Base-by-base conservation (phyloP, 2,113 vertebrate species). In the Bujurquina vittata region DNA sequence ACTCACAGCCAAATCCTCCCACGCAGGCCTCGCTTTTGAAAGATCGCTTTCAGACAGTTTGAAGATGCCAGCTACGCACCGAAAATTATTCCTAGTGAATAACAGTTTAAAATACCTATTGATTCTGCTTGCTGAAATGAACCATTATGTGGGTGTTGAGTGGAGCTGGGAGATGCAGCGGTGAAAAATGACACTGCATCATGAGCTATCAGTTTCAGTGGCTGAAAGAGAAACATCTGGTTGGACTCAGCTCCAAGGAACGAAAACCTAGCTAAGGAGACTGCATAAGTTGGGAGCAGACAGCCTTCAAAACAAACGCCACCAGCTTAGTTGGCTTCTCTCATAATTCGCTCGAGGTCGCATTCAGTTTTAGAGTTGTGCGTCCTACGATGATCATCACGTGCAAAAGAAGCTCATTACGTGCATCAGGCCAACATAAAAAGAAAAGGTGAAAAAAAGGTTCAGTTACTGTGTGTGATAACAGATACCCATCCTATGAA, bases 211-310 rank as follows among this genome's bases (percentile, higher is more conserved):
- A 82, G 92, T 95, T 95, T 93, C 95, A 95, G 93, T 92, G 94
- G 90, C 94, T 95, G 89, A 94, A 95, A 95, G 86, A 94, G 94
- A 95, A 96, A 96, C 94, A 95, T 96, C 95, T 96, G 96, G 95
- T 92, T 89, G 91, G 94, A 95, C 86, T 85, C 61, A 74, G 60
- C 90, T 95, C 95, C 95, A 94, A 95, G 91, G 84, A 91, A 94
- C 88, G 95, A 93, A 95, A 92, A 90, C 87, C 91, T 83, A 67
- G 92, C 90, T 88, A 90, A 90, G 87, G 88, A 90, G 91, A 89
- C 87, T 86, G 88, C 61, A 77, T 81, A 75, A 85, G 83, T 83
- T 67, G 84, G 86, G 84, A 91, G 90, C 87, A 91, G 91, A 94
- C 91, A 92, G 91, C 87, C 91, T 89, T 91, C 86, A 89, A 90